These are phyloP conservation scores for Staurois parvus DNA, from an alignment of 2,797 vertebrate genomes.

Conservation along the genomic window DNA sequence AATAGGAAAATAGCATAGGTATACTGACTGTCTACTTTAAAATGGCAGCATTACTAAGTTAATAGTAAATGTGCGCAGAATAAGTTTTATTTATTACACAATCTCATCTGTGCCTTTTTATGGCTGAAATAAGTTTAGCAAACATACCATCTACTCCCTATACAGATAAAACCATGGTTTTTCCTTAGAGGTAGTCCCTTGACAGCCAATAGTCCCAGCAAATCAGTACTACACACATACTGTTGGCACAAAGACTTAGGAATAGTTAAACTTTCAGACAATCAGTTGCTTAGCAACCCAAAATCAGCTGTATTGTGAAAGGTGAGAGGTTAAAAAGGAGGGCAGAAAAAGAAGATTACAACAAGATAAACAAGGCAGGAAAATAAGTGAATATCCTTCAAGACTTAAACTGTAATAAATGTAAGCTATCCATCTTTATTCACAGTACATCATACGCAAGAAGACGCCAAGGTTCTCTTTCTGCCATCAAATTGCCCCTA, in stretches of 20 bases:
- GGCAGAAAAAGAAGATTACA: slow-evolving; percentile 55
- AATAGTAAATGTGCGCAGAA: too few relatives aligned
- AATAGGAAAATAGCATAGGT: too few relatives aligned
- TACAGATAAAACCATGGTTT: slow-evolving; percentile 1
- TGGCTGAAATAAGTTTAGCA: neutral
- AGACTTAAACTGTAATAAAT: slow-evolving; percentile 57
- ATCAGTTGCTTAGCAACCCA: slow-evolving; percentile 60
- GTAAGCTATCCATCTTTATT: slow-evolving; percentile 60
- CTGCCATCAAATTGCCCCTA: slow-evolving; percentile 53
- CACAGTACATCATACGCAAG: slow-evolving; percentile 42
- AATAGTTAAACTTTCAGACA: slow-evolving; percentile 46
- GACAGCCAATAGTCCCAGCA: slow-evolving; percentile 3
- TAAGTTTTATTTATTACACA: too few relatives aligned
- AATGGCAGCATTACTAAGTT: neutral
- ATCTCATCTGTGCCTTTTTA: neutral
- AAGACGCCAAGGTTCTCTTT: slow-evolving; percentile 6
- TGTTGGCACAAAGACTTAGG: slow-evolving; percentile 55
- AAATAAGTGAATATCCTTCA: slow-evolving; percentile 52
- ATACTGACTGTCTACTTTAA: neutral
- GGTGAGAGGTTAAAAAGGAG: slow-evolving; percentile 56
- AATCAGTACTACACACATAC: slow-evolving; percentile 22
- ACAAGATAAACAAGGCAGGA: slow-evolving; percentile 40
- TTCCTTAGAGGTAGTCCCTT: slow-evolving; percentile 20
- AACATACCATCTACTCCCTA: neutral
- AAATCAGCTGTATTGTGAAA: slow-evolving; percentile 49